A percentile compares a stretch with the other conserved stretches of the same genome.
Conservation (phyloP, 2,888 invertebrate species). For the Mythimna lalbum region DNA sequence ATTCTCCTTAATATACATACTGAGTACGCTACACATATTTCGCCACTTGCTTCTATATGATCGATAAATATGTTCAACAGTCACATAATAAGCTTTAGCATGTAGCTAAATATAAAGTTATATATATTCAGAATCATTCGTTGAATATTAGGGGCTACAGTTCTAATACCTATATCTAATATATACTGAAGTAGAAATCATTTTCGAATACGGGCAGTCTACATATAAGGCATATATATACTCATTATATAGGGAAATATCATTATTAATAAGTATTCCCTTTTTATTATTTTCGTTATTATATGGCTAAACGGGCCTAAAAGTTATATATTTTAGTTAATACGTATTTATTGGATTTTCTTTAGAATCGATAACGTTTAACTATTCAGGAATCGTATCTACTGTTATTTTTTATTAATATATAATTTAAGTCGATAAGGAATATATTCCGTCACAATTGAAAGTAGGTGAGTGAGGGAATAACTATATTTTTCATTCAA, state of each 20-base stretch:
- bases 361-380: constrained; percentile 7
- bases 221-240: constrained; percentile 62
- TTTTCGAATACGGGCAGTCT: constrained; percentile 54
- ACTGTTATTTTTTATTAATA: not conserved
- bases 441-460: constrained; percentile 15
- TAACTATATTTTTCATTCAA: constrained; percentile 20
- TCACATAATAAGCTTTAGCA: constrained; percentile 43
- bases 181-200: constrained; percentile 32
- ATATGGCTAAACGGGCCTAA: constrained; percentile 27
- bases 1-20: not conserved
- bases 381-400: constrained; percentile 19
- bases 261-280: constrained; percentile 46
- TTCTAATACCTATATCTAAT: constrained; percentile 55
- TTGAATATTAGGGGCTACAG: constrained; percentile 49
- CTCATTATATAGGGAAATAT: constrained; percentile 32
- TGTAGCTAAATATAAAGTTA: constrained; percentile 30
- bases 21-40: not conserved
- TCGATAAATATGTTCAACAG: constrained; percentile 19
- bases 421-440: constrained; percentile 14
- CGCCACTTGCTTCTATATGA: constrained; percentile 37
- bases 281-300: constrained; percentile 15
- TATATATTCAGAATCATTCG: constrained; percentile 45
- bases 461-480: constrained; percentile 8
- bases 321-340: constrained; percentile 19
- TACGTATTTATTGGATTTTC: constrained; percentile 13